Evolutionary conservation across 2,888 invertebrate species (phyloP), one percentile per base, ranked within the genome.

Genomic region (Drosophila mimica): DNA sequence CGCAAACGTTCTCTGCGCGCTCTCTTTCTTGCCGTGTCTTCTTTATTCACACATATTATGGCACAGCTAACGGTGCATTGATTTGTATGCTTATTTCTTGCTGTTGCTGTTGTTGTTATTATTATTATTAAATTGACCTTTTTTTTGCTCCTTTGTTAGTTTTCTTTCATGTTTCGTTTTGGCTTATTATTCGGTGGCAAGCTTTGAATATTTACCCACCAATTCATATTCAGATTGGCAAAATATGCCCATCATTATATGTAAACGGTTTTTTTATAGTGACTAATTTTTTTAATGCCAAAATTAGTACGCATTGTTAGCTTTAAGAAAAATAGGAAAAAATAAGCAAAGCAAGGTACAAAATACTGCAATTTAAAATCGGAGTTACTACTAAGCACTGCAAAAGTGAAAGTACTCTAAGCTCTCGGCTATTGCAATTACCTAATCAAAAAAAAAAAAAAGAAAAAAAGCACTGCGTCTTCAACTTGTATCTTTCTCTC

Each of bases 51-150:
- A 67, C 58, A 67, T 77, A 77, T 85, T 88, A 83, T 88, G 75
- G 84, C 82, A 86, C 81, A 79, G 59, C 56, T 89, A 91, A 91
- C 89, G 90, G 89, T 91, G 79, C 83, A 79, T 84, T 71, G 68
- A 75, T 81, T 82, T 51, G 11, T 65, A 51, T 51, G n/a, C 49
- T 36, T 36, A 33, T 70, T n/a, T 62, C 40, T 63, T 58, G 28
- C 59, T 73, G 61, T 65, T 74, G 64, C 28, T 49, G 38, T 28
- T 25, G 15, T 53, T 52, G 11, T 20, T 53, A 25, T 72, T 83
- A 56, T 63, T 75, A 76, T 88, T 89, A 89, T 88, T 74, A 89
- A 91, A 78, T 85, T 91, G 91, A 87, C 90, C 91, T 88, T 87
- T 46, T 34, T 38, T 86, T 84, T 88, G 79, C n/a, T 70, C 73